These are phyloP conservation scores for Cerceris ruficornis DNA, from an alignment of 2,888 invertebrate species.

Conservation along the genomic window DNA sequence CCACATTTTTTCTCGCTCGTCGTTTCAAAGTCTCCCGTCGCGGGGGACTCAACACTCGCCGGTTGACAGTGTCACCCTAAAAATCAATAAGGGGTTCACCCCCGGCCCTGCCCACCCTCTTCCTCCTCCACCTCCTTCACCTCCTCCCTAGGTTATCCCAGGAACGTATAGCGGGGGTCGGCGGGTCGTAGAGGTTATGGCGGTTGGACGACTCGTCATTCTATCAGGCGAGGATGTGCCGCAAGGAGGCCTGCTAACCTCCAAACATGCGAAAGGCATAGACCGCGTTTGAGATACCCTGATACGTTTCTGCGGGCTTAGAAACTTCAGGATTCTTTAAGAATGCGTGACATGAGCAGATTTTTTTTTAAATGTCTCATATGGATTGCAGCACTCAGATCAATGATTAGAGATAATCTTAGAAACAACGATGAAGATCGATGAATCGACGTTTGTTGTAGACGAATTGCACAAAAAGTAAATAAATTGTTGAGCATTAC, in stretches of 20 bases:
- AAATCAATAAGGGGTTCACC: constrained; percentile 85
- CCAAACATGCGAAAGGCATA: constrained; percentile 20
- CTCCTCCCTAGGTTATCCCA: constrained; percentile 56
- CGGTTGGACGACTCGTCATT: constrained; percentile 73
- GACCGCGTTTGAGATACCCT: background rate
- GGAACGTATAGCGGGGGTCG: constrained; percentile 68
- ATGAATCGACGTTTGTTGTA: too few species aligned
- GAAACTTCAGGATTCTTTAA: background rate
- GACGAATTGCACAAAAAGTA: too few species aligned
- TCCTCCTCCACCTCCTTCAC: constrained; percentile 72
- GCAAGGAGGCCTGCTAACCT: constrained; percentile 51
- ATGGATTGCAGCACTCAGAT: too few species aligned
- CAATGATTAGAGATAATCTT: too few species aligned
- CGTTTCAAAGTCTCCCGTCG: constrained; percentile 82
- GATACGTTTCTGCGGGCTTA: background rate
- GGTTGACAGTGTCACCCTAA: constrained; percentile 87
- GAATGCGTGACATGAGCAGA: background rate
- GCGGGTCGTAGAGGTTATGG: constrained; percentile 66
- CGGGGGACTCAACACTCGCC: constrained; percentile 82
- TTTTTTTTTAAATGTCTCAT: too few species aligned
- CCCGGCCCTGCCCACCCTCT: constrained; percentile 80
- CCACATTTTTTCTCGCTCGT: constrained; percentile 81
- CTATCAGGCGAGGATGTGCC: constrained; percentile 72
- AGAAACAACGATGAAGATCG: too few species aligned
- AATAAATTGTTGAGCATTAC: too few species aligned